phyloP scores from a whole-genome alignment of 2,113 vertebrate genomes.

The Plecturocebus donacophilus region DNA sequence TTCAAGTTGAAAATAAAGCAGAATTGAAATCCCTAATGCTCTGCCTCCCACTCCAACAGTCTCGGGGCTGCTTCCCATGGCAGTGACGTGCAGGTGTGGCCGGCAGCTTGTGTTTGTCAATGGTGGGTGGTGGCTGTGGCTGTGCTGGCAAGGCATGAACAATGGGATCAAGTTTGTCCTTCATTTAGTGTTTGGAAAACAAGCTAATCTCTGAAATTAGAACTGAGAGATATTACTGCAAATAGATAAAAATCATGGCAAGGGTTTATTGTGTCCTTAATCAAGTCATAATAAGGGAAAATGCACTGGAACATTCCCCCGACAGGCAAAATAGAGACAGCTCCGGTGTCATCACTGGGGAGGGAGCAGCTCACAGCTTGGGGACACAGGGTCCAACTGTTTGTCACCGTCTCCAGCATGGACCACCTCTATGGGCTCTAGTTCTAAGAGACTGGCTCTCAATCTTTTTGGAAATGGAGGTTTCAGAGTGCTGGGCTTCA shows the following conservation, averaged over 20 bases:
- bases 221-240: constrained; percentile 45
- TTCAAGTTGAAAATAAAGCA: constrained; percentile 91
- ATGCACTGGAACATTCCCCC: background rate
- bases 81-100: constrained; percentile 86
- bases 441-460: fast-evolving
- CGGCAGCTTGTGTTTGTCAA: constrained; percentile 81
- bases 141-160: constrained; percentile 68
- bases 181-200: constrained; percentile 69
- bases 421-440: fast-evolving
- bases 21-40: constrained; percentile 91
- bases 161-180: constrained; percentile 75
- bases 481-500: no score
- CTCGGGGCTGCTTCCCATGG: constrained; percentile 82
- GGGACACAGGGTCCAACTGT: fast-evolving
- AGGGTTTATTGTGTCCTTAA: constrained; percentile 70
- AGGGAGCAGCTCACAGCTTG: background rate
- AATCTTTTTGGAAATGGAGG: background rate
- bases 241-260: constrained; percentile 64
- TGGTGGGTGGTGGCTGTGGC: constrained; percentile 78
- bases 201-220: constrained; percentile 63
- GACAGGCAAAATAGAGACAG: background rate
- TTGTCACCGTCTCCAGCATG: background rate
- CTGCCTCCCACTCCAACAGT: constrained; percentile 86
- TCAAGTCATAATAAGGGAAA: constrained; percentile 67
- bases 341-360: fast-evolving